These are phyloP conservation scores for Uromys caudimaculatus DNA, from an alignment of 2,797 vertebrate species.

Conservation along the genomic window DNA sequence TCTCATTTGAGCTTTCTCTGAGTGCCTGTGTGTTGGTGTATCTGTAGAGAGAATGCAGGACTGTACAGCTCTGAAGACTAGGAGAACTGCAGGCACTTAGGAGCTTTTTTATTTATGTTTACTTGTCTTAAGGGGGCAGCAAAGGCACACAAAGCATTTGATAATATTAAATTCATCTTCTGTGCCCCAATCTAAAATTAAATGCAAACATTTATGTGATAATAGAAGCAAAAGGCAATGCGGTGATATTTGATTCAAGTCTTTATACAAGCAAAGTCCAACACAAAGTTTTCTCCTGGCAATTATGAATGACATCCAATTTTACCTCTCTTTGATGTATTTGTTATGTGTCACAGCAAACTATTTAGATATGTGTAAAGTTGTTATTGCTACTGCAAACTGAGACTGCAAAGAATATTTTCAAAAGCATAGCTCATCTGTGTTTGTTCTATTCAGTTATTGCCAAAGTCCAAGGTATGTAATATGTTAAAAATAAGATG, in stretches of 20 bases:
- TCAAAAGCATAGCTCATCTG: slow-evolving; percentile 71
- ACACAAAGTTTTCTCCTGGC: slow-evolving; percentile 71
- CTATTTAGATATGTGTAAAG: slow-evolving; percentile 71
- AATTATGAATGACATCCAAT: slow-evolving; percentile 75
- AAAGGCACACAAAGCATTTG: slow-evolving; percentile 80
- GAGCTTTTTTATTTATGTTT: slow-evolving; percentile 84
- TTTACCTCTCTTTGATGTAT: slow-evolving; percentile 63
- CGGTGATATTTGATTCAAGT: slow-evolving; percentile 64
- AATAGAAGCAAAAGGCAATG: slow-evolving; percentile 77
- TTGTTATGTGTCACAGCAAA: slow-evolving; percentile 58
- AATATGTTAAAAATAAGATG: slow-evolving; percentile 74
- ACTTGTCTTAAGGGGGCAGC: slow-evolving; percentile 88
- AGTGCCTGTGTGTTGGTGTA: neutral
- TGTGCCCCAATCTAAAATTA: slow-evolving; percentile 77
- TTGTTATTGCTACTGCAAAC: slow-evolving; percentile 16
- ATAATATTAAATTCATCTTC: slow-evolving; percentile 49
- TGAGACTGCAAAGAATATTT: slow-evolving; percentile 26
- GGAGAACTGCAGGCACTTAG: neutral
- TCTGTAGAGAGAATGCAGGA: neutral
- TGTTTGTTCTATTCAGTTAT: slow-evolving; percentile 71
- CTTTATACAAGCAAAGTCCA: slow-evolving; percentile 76
- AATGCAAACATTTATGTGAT: slow-evolving; percentile 73
- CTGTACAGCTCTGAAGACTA: slow-evolving; percentile 60
- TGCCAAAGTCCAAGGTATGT: slow-evolving; percentile 18
- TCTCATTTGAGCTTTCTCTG: slow-evolving; percentile 2